Evolutionary conservation across 2,797 vertebrate genomes (phyloP).

Genomic region (Chiloscyllium punctatum): DNA sequence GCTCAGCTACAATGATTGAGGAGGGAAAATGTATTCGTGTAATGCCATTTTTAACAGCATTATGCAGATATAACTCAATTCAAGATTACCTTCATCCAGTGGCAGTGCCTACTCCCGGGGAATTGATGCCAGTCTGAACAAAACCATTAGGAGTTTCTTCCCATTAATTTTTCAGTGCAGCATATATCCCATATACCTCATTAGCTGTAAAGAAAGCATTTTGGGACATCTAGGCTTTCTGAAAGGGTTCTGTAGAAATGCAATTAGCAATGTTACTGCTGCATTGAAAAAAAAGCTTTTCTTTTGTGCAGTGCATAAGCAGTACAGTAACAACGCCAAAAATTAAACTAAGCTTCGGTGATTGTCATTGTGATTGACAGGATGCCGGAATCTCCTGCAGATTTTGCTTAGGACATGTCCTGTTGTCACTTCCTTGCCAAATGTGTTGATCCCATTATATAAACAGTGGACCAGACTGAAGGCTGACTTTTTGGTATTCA

Average conservation of each 20-base stretch:
- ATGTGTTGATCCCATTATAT: too few species aligned
- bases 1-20: not conserved
- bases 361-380: not conserved
- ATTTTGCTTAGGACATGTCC: not conserved
- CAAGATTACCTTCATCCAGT: not conserved
- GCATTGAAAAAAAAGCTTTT: not conserved
- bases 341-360: not conserved
- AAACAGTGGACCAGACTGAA: not conserved
- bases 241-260: not conserved
- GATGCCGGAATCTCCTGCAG: not conserved
- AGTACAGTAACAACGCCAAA: not conserved
- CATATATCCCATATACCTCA: not conserved
- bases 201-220: not conserved
- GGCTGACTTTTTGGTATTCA: not conserved
- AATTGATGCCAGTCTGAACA: not conserved
- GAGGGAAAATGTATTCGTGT: not conserved
- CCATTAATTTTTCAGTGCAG: not conserved
- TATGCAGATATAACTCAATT: not conserved
- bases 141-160: not conserved
- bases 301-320: not conserved
- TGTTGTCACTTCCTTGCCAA: not conserved
- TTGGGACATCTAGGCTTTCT: not conserved
- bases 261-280: not conserved
- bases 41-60: not conserved
- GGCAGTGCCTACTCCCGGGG: not conserved